Evolutionary conservation across 1,140 invertebrate genomes (phyloP).

Genomic region (Drosophila funebris): DNA sequence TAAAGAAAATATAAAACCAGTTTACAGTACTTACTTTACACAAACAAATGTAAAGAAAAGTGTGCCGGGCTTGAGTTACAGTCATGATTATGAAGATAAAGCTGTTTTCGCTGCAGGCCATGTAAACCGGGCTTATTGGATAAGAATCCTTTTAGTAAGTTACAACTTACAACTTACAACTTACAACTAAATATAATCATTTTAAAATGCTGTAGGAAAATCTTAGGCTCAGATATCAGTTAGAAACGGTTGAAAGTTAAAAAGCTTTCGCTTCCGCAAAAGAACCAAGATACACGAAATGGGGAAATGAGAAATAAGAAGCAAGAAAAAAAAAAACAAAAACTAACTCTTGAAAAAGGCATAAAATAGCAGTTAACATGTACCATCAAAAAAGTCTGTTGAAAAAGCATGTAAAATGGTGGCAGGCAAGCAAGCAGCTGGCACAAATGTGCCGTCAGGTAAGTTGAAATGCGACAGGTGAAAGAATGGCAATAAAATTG

Average conservation of each 20-base stretch:
- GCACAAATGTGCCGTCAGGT: slow-evolving; percentile 24
- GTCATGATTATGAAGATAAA: not conserved
- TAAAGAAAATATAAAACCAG: not conserved
- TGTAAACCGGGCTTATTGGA: no score
- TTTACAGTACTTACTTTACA: not conserved
- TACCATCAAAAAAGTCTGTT: not conserved
- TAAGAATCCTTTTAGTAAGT: no score
- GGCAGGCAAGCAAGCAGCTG: slow-evolving; percentile 11
- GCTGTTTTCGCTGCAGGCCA: no score
- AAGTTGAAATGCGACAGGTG: slow-evolving; percentile 28
- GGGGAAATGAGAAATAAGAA: no score
- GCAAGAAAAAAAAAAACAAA: not conserved
- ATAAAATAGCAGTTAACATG: slow-evolving; percentile 21
- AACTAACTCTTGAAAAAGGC: slow-evolving; percentile 2
- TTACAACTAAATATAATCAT: no score
- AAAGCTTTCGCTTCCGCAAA: not conserved
- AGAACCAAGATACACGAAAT: no score
- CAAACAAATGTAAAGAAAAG: not conserved
- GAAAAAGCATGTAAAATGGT: slow-evolving; percentile 6
- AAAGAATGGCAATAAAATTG: slow-evolving; percentile 40
- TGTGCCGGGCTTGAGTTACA: not conserved
- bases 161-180: no score
- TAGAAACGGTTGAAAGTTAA: no score
- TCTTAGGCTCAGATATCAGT: no score
- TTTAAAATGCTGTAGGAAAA: no score